phyloP scores from a whole-genome alignment of 2,888 invertebrate species.

The Anthophora plumipes region DNA sequence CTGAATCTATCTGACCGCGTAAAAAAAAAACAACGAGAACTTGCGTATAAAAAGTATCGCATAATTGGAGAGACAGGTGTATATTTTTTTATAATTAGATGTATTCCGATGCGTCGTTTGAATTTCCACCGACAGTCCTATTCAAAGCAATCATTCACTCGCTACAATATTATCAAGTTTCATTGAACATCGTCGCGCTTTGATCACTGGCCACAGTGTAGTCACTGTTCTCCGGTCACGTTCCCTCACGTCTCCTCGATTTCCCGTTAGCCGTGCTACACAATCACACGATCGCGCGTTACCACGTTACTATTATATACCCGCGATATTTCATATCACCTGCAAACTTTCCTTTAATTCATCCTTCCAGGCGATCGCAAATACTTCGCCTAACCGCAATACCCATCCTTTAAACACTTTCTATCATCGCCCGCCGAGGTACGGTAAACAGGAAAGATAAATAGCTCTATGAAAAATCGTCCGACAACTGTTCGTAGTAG shows the following conservation, averaged over 20 bases:
- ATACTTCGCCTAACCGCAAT: neutral
- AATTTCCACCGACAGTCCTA: too few species aligned
- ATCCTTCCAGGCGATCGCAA: neutral
- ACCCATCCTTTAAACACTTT: neutral
- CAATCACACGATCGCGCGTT: neutral
- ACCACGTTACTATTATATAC: neutral
- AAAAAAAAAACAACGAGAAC: too few species aligned
- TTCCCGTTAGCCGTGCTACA: slow-evolving; percentile 17
- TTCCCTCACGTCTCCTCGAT: slow-evolving; percentile 21
- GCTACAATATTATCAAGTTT: neutral
- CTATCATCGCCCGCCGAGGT: neutral
- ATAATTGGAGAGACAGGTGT: too few species aligned
- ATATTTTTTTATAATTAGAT: too few species aligned
- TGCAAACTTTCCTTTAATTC: slow-evolving; percentile 9
- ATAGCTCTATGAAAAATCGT: neutral
- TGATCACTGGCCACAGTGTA: neutral
- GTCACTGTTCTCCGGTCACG: neutral
- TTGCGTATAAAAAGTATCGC: too few species aligned
- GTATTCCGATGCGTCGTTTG: too few species aligned
- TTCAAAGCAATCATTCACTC: too few species aligned
- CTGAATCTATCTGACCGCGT: too few species aligned
- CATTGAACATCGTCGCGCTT: neutral
- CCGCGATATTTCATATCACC: slow-evolving; percentile 8
- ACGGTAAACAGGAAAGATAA: neutral
- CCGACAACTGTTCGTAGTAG: neutral